Evolutionary conservation across 2,797 vertebrate genomes (phyloP).

Genomic region (Eidolon dupreanum): DNA sequence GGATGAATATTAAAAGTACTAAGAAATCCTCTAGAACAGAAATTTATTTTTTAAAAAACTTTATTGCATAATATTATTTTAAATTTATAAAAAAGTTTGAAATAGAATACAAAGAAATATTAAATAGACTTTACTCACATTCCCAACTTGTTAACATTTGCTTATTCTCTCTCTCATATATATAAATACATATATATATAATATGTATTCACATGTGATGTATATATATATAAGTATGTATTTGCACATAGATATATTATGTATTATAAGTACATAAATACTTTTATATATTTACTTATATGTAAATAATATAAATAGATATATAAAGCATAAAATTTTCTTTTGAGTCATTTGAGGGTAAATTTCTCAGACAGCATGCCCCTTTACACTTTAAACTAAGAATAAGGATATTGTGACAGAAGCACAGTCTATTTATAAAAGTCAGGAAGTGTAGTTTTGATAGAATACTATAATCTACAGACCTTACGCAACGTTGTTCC

Average conservation of each 20-base stretch:
- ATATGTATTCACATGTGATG: not conserved
- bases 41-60: not conserved
- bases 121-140: not conserved
- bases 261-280: not conserved
- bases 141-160: not conserved
- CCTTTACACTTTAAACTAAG: not conserved
- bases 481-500: not conserved
- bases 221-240: not conserved
- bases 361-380: not conserved
- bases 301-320: not conserved
- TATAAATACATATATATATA: too few species aligned
- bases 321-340: not conserved
- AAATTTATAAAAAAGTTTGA: not conserved
- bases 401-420: not conserved
- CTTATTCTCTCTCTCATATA: too few species aligned
- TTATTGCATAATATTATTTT: not conserved
- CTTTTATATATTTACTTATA: not conserved
- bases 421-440: not conserved
- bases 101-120: conserved; percentile 3
- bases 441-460: not conserved
- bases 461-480: not conserved
- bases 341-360: not conserved
- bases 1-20: not conserved
- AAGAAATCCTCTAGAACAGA: not conserved
- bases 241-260: not conserved